phyloP scores from a whole-genome alignment of 2,797 vertebrate species.

The Oreortyx pictus region DNA sequence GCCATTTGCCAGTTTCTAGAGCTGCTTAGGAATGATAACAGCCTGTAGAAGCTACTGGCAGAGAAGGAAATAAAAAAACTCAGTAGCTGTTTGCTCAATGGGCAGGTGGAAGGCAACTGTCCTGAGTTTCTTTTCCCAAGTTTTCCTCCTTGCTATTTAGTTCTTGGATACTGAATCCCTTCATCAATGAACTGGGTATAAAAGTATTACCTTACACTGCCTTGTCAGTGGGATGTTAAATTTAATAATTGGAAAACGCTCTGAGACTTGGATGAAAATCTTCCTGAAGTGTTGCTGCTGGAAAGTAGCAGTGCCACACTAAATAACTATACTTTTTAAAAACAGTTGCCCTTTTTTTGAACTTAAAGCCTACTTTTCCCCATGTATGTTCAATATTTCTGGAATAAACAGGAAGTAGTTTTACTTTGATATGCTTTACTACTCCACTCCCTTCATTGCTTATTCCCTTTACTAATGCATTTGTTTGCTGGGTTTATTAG shows the following conservation, averaged over 20 bases:
- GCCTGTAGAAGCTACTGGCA: neutral
- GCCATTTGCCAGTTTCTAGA: neutral
- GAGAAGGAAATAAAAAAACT: neutral
- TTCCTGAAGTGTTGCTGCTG: neutral
- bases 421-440: neutral
- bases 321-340: neutral
- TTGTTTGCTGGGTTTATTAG: neutral
- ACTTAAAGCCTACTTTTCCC: neutral
- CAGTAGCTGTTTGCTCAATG: neutral
- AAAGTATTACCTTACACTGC: neutral
- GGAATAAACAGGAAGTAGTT: neutral
- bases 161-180: slow-evolving; percentile 22
- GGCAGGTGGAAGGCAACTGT: neutral
- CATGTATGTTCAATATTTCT: neutral
- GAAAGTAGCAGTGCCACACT: neutral
- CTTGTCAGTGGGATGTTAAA: slow-evolving; percentile 35
- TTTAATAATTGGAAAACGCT: slow-evolving; percentile 44
- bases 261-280: neutral
- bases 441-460: neutral
- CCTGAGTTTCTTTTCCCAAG: neutral
- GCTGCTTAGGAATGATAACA: neutral
- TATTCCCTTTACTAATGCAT: neutral
- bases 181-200: slow-evolving; percentile 24
- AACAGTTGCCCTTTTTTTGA: neutral
- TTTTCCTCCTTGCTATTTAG: slow-evolving; percentile 6